phyloP scores from a whole-genome alignment of 2,888 invertebrate species.

The Chalcosyrphus nemorum region DNA sequence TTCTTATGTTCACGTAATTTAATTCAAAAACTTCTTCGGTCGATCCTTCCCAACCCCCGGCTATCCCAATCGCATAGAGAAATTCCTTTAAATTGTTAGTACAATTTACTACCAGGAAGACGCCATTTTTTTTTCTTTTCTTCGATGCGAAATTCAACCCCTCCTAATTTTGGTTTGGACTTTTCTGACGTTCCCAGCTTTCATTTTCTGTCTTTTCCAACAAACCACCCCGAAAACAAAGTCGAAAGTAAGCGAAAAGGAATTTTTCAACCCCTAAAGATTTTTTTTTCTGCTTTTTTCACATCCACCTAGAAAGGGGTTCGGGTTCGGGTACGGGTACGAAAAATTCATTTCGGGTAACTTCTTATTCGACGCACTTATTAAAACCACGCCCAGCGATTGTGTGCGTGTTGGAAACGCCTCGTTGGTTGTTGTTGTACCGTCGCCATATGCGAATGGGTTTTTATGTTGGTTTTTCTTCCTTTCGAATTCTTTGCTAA shows the following conservation, averaged over 20 bases:
- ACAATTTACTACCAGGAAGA: no score
- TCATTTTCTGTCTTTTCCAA: background rate
- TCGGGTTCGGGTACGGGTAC: background rate
- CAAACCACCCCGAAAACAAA: background rate
- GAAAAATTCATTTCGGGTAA: background rate
- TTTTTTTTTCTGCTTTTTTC: no score
- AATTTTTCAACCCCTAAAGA: background rate
- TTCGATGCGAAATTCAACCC: background rate
- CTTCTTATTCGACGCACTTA: constrained; percentile 15
- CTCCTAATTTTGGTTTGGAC: background rate
- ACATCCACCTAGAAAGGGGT: background rate
- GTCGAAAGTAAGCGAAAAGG: background rate
- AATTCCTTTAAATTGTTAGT: no score
- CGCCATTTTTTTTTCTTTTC: background rate
- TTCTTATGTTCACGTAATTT: background rate
- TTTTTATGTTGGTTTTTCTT: background rate
- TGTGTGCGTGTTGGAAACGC: background rate
- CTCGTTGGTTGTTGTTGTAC: background rate
- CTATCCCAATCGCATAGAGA: no score
- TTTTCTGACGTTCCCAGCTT: background rate
- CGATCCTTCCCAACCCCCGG: no score
- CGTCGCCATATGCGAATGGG: no score
- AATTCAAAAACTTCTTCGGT: background rate
- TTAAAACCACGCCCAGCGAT: constrained; percentile 7
- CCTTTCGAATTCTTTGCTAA: background rate